phyloP scores from a whole-genome alignment of 2,888 invertebrate species.

The Morpho helenor region DNA sequence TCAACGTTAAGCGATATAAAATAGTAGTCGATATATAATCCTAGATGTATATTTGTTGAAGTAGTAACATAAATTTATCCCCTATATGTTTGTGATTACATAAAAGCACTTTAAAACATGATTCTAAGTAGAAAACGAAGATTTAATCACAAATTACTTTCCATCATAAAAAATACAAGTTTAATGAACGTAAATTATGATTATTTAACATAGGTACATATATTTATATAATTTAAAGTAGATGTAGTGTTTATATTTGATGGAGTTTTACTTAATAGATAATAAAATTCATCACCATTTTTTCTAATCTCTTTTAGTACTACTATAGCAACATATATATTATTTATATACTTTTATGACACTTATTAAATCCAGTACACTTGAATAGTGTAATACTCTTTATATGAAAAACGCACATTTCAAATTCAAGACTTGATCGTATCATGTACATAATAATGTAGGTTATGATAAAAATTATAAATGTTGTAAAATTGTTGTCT shows the following conservation, averaged over 20 bases:
- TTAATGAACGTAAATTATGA: conserved; percentile 36
- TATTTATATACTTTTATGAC: conserved; percentile 1
- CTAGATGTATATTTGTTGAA: conserved; percentile 40
- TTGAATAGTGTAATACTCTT: conserved; percentile 11
- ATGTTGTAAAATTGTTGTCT: conserved; percentile 65
- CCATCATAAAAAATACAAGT: no score
- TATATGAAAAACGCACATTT: conserved; percentile 59
- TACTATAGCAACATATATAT: conserved; percentile 1
- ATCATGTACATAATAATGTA: conserved; percentile 53
- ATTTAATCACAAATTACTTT: no score
- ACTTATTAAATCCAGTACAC: conserved; percentile 8
- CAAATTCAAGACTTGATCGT: conserved; percentile 68
- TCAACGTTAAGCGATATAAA: conserved; percentile 42
- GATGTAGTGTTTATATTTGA: conserved; percentile 11
- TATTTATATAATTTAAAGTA: conserved; percentile 33
- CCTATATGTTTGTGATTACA: conserved; percentile 5
- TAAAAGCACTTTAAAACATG: no score
- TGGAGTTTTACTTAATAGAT: conserved; percentile 10
- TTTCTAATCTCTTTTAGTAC: conserved; percentile 8
- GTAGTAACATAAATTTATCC: conserved; percentile 60
- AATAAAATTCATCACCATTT: conserved; percentile 13
- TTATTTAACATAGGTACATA: conserved; percentile 28
- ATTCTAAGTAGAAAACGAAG: no score
- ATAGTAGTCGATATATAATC: conserved; percentile 24
- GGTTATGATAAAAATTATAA: conserved; percentile 37